These are phyloP conservation scores for Tachycineta bicolor DNA, from an alignment of 2,113 vertebrate genomes.

Conservation along the genomic window DNA sequence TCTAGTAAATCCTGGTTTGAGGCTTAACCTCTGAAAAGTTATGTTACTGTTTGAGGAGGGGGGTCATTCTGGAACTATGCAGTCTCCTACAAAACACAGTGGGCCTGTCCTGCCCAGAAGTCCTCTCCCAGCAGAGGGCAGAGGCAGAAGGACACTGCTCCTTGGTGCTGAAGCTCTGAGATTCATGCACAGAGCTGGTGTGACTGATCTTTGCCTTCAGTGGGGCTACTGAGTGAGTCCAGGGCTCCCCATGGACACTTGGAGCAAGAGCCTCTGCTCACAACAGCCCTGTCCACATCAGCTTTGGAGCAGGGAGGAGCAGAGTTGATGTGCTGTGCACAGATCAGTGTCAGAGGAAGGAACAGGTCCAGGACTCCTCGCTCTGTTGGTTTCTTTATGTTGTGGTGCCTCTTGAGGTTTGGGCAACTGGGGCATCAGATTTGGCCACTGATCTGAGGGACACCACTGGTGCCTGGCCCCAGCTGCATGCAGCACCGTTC, in stretches of 20 bases:
- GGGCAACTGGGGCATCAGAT: neutral
- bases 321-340: neutral
- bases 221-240: neutral
- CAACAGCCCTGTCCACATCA: neutral
- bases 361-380: fast-evolving
- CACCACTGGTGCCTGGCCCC: neutral
- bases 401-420: neutral
- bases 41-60: neutral
- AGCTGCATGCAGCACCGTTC: neutral
- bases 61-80: neutral
- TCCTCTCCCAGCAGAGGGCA: neutral
- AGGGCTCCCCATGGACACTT: neutral
- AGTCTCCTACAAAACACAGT: neutral
- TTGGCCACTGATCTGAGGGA: neutral
- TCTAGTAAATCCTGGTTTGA: neutral
- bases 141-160: neutral
- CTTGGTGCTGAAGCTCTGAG: neutral
- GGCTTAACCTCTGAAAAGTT: neutral
- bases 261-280: neutral
- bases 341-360: neutral
- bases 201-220: neutral
- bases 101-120: neutral
- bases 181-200: neutral
- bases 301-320: neutral
- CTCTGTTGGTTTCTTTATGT: neutral